A percentile compares a stretch with the other conserved stretches of the same genome.
These are phyloP conservation scores for Agrenia bidenticulata DNA, from an alignment of 2,888 invertebrate genomes.

Conservation along the genomic window DNA sequence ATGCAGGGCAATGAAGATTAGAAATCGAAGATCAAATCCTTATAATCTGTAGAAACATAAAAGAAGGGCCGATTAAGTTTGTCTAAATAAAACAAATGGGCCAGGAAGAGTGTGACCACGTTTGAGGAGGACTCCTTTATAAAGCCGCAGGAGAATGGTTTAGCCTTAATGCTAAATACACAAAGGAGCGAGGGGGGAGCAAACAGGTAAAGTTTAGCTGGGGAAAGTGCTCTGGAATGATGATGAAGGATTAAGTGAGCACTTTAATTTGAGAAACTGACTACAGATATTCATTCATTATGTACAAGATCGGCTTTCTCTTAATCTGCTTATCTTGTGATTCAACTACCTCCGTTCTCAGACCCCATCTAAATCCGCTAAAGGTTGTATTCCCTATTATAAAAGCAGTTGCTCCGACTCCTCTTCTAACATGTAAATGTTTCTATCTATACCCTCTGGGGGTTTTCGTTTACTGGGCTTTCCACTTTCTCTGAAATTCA, in stretches of 20 bases:
- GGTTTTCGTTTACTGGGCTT: slow-evolving; percentile 10
- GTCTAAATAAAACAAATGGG: slow-evolving; percentile 18
- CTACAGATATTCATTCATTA: slow-evolving; percentile 37
- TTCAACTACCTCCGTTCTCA: slow-evolving; percentile 22
- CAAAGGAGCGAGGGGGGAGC: slow-evolving; percentile 15
- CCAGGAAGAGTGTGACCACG: slow-evolving; percentile 12
- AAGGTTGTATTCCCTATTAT: not conserved
- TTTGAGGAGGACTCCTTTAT: slow-evolving; percentile 6
- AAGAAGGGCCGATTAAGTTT: slow-evolving; percentile 2
- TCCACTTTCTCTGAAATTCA: slow-evolving; percentile 6
- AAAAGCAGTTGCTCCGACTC: slow-evolving; percentile 3
- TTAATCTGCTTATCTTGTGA: slow-evolving; percentile 40
- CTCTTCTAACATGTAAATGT: slow-evolving; percentile 15
- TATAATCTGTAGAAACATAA: not conserved
- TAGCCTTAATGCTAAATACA: slow-evolving; percentile 13
- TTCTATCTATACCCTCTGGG: slow-evolving; percentile 16
- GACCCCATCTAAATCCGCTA: slow-evolving; percentile 8
- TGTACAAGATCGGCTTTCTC: slow-evolving; percentile 43
- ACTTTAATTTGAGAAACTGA: slow-evolving; percentile 36
- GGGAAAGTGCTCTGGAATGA: slow-evolving; percentile 22
- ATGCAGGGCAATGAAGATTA: no score
- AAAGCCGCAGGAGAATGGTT: not conserved
- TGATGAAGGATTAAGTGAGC: slow-evolving; percentile 27
- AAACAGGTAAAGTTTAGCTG: slow-evolving; percentile 21
- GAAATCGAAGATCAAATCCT: slow-evolving; percentile 6